Conservation (phyloP, 1,140 invertebrate genomes). For the Tetramorium simillimum region DNA sequence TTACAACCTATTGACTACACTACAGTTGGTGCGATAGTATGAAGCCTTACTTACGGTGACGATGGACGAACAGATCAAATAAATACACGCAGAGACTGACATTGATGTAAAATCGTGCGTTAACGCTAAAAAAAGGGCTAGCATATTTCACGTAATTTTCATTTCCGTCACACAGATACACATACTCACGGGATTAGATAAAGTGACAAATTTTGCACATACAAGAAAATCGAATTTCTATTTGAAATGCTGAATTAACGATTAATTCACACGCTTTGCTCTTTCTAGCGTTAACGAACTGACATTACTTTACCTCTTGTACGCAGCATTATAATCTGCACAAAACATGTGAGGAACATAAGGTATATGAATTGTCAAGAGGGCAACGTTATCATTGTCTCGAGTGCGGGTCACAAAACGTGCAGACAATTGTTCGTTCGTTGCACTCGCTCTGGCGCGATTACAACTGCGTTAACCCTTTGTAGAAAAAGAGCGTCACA, state of each 20-base stretch:
- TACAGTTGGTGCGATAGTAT: slow-evolving; percentile 39
- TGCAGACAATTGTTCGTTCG: slow-evolving; percentile 20
- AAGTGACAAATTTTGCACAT: not conserved
- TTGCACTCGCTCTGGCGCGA: slow-evolving; percentile 16
- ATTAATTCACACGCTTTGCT: not conserved
- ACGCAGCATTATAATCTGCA: slow-evolving; percentile 13
- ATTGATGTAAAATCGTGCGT: slow-evolving; percentile 23
- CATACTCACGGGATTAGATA: not conserved
- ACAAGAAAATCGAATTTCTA: not conserved
- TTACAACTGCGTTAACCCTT: slow-evolving; percentile 36
- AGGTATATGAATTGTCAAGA: slow-evolving; percentile 23
- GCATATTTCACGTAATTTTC: not conserved
- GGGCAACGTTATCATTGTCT: not conserved
- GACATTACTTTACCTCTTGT: not conserved
- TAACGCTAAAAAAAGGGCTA: not conserved
- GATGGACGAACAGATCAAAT: slow-evolving; percentile 44
- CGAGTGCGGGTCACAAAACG: slow-evolving; percentile 20
- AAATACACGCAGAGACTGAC: slow-evolving; percentile 38
- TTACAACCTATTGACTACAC: slow-evolving; percentile 29
- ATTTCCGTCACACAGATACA: not conserved
- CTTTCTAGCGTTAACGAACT: slow-evolving; percentile 18
- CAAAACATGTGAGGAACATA: not conserved
- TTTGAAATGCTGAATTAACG: not conserved
- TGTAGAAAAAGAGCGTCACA: not conserved
- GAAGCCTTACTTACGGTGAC: slow-evolving; percentile 62